phyloP scores from a whole-genome alignment of 2,113 vertebrate genomes.

The Plectropomus leopardus region DNA sequence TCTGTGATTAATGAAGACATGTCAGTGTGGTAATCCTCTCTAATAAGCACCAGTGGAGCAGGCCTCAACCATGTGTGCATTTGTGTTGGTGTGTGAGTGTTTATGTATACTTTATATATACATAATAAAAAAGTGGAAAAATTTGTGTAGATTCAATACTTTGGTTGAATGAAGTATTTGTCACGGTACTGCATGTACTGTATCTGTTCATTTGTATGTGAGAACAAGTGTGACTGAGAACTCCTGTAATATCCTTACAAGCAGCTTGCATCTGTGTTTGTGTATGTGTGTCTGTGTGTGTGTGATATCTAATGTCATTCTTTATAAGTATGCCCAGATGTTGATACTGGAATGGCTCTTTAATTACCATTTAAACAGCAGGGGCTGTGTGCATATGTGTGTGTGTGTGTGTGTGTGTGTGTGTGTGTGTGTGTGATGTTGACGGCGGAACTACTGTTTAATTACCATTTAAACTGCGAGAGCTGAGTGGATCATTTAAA shows the following conservation, averaged over 20 bases:
- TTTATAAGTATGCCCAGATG: slow-evolving; percentile 98
- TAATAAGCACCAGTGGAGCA: slow-evolving; percentile 85
- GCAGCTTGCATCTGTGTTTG: slow-evolving; percentile 29
- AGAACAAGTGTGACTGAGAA: slow-evolving; percentile 30
- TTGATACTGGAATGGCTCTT: slow-evolving; percentile 96
- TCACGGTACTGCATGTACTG: not conserved
- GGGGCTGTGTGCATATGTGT: slow-evolving; percentile 52
- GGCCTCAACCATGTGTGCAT: slow-evolving; percentile 56
- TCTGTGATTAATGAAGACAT: slow-evolving; percentile 93
- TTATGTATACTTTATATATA: slow-evolving; percentile 36
- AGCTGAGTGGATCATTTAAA: slow-evolving; percentile 98
- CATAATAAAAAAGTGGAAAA: not conserved
- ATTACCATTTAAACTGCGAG: slow-evolving; percentile 99
- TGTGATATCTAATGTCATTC: slow-evolving; percentile 71
- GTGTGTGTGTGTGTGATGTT: slow-evolving; percentile 82
- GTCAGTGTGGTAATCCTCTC: slow-evolving; percentile 89
- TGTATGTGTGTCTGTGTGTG: slow-evolving; percentile 12
- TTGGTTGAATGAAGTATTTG: slow-evolving; percentile 8
- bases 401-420: slow-evolving; percentile 24
- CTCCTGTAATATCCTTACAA: slow-evolving; percentile 20
- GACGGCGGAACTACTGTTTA: slow-evolving; percentile 97
- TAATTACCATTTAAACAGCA: slow-evolving; percentile 94
- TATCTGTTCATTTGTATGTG: slow-evolving; percentile 15
- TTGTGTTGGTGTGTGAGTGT: slow-evolving; percentile 33
- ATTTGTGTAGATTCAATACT: not conserved